phyloP scores from a whole-genome alignment of 2,113 vertebrate species.

The Gambusia holbrooki region DNA sequence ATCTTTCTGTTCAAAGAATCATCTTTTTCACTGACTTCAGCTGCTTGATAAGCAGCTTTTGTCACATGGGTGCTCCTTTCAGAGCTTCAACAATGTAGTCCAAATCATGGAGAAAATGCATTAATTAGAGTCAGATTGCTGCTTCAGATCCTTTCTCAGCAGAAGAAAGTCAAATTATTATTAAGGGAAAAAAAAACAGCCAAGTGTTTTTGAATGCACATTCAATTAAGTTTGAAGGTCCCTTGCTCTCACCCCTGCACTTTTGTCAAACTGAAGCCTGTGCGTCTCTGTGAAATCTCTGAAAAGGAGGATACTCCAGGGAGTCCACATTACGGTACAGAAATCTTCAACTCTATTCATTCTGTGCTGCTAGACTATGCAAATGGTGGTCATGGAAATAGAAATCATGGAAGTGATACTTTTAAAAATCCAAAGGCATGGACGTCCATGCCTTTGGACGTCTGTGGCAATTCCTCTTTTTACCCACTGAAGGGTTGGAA shows the following conservation, averaged over 20 bases:
- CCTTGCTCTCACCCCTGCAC: constrained; percentile 24
- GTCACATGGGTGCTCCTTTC: constrained; percentile 29
- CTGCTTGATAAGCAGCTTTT: constrained; percentile 38
- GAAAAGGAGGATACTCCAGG: constrained; percentile 1
- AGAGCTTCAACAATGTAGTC: constrained; percentile 31
- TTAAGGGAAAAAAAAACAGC: constrained; percentile 23
- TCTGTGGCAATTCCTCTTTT: too few species aligned
- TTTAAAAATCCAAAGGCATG: too few species aligned
- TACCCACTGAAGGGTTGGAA: too few species aligned
- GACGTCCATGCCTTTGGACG: too few species aligned
- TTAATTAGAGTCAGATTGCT: constrained; percentile 27
- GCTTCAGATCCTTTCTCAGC: constrained; percentile 31
- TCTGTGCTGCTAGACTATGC: too few species aligned
- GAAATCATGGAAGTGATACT: too few species aligned
- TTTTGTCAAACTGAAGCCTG: constrained; percentile 3
- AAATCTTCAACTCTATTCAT: too few species aligned
- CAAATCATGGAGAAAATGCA: constrained; percentile 32
- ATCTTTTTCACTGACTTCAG: not conserved
- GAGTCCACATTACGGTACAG: too few species aligned
- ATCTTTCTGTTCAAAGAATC: not conserved
- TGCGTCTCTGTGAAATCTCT: constrained; percentile 14
- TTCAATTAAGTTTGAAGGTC: constrained; percentile 7
- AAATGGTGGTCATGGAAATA: too few species aligned
- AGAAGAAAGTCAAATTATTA: constrained; percentile 33
- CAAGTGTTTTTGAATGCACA: constrained; percentile 14